Evolutionary conservation across 2,797 vertebrate species (phyloP).

Genomic region (Alfaro cultratus): DNA sequence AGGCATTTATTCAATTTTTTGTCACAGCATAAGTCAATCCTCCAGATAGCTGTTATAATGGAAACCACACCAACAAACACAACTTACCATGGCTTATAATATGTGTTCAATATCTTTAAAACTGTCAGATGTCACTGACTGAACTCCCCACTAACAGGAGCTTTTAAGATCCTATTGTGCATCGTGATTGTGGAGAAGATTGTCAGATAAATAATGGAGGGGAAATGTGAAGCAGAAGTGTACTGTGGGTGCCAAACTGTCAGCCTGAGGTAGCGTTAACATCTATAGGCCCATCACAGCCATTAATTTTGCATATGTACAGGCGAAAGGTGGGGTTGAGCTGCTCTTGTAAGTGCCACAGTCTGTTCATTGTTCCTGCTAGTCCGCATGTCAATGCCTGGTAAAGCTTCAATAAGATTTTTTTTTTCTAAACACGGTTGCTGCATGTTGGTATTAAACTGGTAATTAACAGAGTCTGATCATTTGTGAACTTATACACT

Average conservation of each 20-base stretch:
- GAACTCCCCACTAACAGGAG: neutral
- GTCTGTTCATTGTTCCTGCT: constrained; percentile 20
- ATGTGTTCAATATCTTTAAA: neutral
- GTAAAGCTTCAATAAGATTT: neutral
- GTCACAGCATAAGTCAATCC: neutral
- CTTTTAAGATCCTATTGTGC: constrained; percentile 5
- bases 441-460: neutral
- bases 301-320: constrained; percentile 13
- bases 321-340: constrained; percentile 12
- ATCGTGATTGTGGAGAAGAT: constrained; percentile 1
- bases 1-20: constrained; percentile 19
- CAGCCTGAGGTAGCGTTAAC: constrained; percentile 23
- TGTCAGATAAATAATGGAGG: constrained; percentile 22
- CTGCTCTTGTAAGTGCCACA: constrained; percentile 5
- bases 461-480: neutral
- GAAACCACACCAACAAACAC: neutral
- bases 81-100: neutral
- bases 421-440: neutral
- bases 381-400: constrained; percentile 9
- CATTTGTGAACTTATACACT: neutral
- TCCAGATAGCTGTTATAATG: neutral
- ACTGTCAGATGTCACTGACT: neutral
- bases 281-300: constrained; percentile 18
- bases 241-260: constrained; percentile 17
- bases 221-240: constrained; percentile 25